Percentiles rank a stretch among this genome's conserved stretches.
These are phyloP conservation scores for Paedocypris sp. DNA, from an alignment of 2,113 vertebrate species.

Conservation along the genomic window DNA sequence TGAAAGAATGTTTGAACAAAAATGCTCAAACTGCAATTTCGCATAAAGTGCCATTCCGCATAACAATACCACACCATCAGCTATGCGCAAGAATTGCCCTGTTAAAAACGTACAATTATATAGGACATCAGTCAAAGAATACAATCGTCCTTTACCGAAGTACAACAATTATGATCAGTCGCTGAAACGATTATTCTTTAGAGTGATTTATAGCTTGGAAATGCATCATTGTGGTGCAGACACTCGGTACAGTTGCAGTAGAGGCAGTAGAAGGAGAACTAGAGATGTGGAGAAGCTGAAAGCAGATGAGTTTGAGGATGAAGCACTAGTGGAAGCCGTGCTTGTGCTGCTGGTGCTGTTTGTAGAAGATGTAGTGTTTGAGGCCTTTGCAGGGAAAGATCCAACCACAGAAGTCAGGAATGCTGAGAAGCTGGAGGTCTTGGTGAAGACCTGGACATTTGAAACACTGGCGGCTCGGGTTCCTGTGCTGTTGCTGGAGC, in stretches of 20 bases:
- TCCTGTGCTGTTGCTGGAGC: background rate
- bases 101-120: no score
- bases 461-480: background rate
- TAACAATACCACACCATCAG: background rate
- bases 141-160: no score
- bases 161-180: no score
- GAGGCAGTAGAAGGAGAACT: no score
- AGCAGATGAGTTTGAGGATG: background rate
- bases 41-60: background rate
- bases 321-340: background rate
- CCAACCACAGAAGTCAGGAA: constrained; percentile 1
- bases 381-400: constrained; percentile 1
- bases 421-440: background rate
- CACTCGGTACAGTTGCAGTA: no score
- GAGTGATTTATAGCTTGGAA: no score
- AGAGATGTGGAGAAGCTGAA: no score
- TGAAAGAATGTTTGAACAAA: background rate
- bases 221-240: no score
- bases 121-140: no score
- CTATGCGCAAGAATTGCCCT: no score
- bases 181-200: no score
- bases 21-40: background rate
- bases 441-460: constrained; percentile 11
- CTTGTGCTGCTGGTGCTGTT: background rate
- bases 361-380: background rate